Percentiles rank a stretch among this genome's conserved stretches.
phyloP scores from a whole-genome alignment of 2,888 invertebrate species.

The Nomada fabriciana region DNA sequence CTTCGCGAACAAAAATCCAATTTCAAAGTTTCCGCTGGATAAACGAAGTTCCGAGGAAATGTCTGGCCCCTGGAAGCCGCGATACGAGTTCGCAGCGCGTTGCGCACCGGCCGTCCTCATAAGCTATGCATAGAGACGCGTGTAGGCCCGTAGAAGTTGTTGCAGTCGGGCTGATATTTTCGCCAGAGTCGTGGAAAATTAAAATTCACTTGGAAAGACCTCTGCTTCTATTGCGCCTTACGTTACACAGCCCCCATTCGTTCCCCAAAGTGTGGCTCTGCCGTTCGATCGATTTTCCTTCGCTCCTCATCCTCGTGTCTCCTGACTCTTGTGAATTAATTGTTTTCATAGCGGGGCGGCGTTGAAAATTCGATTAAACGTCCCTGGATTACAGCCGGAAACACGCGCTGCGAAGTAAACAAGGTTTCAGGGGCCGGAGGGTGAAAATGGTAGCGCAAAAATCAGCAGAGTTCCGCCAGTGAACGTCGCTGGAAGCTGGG shows the following conservation, averaged over 20 bases:
- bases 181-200: conserved; percentile 10
- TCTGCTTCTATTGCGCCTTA: background rate
- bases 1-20: conserved; percentile 54
- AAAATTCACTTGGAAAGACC: conserved; percentile 15
- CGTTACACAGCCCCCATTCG: background rate
- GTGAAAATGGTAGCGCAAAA: background rate
- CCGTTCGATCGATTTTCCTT: conserved; percentile 34
- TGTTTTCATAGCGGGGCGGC: conserved; percentile 36
- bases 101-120: conserved; percentile 33
- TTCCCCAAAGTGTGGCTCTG: background rate
- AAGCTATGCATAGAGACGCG: conserved; percentile 36
- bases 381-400: background rate
- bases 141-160: conserved; percentile 7
- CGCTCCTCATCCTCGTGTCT: conserved; percentile 4
- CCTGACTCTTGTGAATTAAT: conserved; percentile 30
- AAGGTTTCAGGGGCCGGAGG: background rate
- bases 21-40: conserved; percentile 51
- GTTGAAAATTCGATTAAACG: conserved; percentile 45
- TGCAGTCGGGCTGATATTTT: background rate
- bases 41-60: conserved; percentile 56
- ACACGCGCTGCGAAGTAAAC: conserved; percentile 11
- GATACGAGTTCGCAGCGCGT: conserved; percentile 32
- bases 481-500: too few species aligned
- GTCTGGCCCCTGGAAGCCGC: conserved; percentile 27
- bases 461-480: background rate